Base-by-base conservation (phyloP, 2,113 vertebrate genomes). In the Oreotrochilus melanogaster region DNA sequence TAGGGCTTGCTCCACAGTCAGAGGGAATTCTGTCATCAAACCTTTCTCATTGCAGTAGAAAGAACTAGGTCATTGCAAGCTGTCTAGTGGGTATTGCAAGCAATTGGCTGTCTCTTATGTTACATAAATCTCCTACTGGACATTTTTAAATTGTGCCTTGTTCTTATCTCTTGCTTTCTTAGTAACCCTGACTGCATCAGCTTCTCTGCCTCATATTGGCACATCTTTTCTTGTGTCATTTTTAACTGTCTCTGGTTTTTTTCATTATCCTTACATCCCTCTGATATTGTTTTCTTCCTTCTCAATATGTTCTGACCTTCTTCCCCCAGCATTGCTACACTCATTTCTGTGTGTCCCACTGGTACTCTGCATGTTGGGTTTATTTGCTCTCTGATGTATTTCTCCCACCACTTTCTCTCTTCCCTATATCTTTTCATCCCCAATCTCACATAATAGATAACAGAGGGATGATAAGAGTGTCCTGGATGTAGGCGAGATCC, bases 351-450 rank as follows among this genome's bases (percentile, higher is more conserved):
- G 86, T 86, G 33, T 94, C 48, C 67, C 28, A 39, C n/a, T 48
- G 43, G 37, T 50, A 28, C 10, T 70, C 28, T 79, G 18, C 76
- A n/a, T 2, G 1, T 35, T 58, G 7, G 4, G 27, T 78, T 81
- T 87, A 64, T 90, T 83, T 95, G n/a, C 43, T 60, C n/a, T 72
- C 35, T 60, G 48, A 37, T 66, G 11, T 66, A 42, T 62, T 92
- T 86, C 28, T 94, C 79, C 43, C 12, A 7, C 90, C 16, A 9
- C 43, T 93, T 83, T 58, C 31, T 47, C 50, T 50, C 42, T 79
- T 61, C 28, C n/a, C 11, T 2, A 0, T 79, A 21, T 58, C 23
- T 69, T 88, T 90, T 83, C 62, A 73, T 66, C 33, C 23, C 25
- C 30, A 33, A 0, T 66, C 39, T 15, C 33, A 48, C 28, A 8